Evolutionary conservation across 1,140 invertebrate species (phyloP), one percentile per base, ranked within the genome.

Genomic region (Lepidostoma basale): DNA sequence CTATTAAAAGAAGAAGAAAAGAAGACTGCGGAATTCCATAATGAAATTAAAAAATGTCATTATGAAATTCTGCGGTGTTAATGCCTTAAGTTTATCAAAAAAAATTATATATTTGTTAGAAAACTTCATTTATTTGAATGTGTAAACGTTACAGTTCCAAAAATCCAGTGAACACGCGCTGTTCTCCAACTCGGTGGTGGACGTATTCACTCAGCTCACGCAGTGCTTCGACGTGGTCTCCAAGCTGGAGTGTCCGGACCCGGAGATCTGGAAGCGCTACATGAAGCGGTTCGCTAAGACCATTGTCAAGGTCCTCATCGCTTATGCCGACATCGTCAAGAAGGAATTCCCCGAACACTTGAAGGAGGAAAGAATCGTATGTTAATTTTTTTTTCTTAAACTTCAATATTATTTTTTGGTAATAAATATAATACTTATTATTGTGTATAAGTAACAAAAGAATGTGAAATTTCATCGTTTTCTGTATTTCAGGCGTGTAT

Each of bases 141-240:
- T n/a, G n/a, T n/a, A n/a, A n/a, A n/a, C n/a, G n/a, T n/a, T n/a
- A 36, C 85, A 98, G 96, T 99, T 99, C 86, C 96, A 97, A 88
- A 95, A 95, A 84, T 99, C 96, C 77, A 98, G 96, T 71, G 98
- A 99, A 78, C 98, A 99, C 81, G 92, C 96, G 3, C 85, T 98
- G 68, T 99, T 99, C 86, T 99, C 97, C 68, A 98, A 97, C 78
- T 99, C 97, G n/a, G 98, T 99, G 40, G 98, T 99, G 30, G 98
- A 99, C 81, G 96, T 99, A 47, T 99, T 99, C 82, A 99, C 98
- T 1, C 97, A 99, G 83, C 85, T 99, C 49, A 99, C 98, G 56
- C 98, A 99, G 80, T 99, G 98, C 83, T 98, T 99, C 83, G 97
- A 99, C 83, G 96, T 99, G 62, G 97, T 99, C 60, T 98, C 96